Evolutionary conservation across 2,888 invertebrate genomes (phyloP).

Genomic region (Emmelina monodactyla): DNA sequence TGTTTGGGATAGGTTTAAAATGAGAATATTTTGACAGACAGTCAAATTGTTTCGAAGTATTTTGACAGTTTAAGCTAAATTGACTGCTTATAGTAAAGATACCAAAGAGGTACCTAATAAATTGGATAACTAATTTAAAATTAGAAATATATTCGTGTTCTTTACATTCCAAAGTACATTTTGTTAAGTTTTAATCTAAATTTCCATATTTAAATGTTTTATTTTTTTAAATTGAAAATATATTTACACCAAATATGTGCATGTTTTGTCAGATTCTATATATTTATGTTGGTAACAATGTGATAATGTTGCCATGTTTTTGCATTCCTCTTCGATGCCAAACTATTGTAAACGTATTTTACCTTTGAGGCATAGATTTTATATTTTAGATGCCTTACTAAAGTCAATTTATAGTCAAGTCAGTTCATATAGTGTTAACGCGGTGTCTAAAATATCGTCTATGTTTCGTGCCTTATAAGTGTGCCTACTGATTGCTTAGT

Average conservation of each 20-base stretch:
- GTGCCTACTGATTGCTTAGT: no score
- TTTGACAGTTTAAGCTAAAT: no score
- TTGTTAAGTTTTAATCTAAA: constrained; percentile 11
- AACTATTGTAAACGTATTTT: not conserved
- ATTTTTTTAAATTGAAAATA: not conserved
- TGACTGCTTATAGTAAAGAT: no score
- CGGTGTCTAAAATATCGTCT: no score
- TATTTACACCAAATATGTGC: not conserved
- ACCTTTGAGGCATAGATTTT: not conserved
- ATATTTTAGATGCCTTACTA: not conserved
- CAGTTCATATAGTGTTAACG: no score
- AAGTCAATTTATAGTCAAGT: not conserved
- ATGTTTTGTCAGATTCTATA: not conserved
- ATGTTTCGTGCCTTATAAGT: no score
- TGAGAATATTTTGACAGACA: not conserved
- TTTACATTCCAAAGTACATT: constrained; percentile 23
- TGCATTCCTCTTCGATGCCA: not conserved
- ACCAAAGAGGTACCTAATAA: no score
- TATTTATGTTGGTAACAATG: not conserved
- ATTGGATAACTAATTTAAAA: no score
- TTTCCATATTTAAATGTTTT: not conserved
- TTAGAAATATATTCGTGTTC: no score
- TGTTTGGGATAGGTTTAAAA: not conserved
- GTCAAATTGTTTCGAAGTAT: no score
- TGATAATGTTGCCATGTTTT: not conserved